Percentiles rank a stretch among this genome's conserved stretches.
phyloP scores from a whole-genome alignment of 1,140 invertebrate genomes.

The Philaenus spumarius region DNA sequence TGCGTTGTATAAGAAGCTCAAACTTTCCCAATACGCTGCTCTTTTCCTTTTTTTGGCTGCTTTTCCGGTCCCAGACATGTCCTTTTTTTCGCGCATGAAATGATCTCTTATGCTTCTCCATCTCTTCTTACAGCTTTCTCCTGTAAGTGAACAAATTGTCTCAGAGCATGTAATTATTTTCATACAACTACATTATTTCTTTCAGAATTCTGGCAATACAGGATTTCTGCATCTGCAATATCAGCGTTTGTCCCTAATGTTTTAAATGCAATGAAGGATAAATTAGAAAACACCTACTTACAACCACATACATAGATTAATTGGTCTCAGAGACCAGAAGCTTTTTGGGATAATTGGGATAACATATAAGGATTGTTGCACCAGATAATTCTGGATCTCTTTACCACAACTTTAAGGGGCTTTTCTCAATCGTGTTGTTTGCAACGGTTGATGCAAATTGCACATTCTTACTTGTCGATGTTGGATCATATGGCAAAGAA shows the following conservation, averaged over 20 bases:
- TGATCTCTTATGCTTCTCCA: conserved; percentile 21
- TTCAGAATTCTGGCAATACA: conserved; percentile 23
- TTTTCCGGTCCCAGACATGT: conserved; percentile 13
- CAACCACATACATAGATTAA: conserved; percentile 1
- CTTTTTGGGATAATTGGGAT: conserved; percentile 30
- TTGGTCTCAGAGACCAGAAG: conserved; percentile 3
- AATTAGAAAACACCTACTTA: background rate
- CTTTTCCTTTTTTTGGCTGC: conserved; percentile 12
- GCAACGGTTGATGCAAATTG: conserved; percentile 40
- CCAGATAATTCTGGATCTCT: conserved; percentile 33
- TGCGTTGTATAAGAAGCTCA: conserved; percentile 8
- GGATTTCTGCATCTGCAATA: conserved; percentile 11
- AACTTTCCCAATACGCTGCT: conserved; percentile 9
- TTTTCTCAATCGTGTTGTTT: conserved; percentile 39
- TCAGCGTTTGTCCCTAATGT: conserved; percentile 7
- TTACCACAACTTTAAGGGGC: conserved; percentile 42
- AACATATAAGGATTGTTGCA: conserved; percentile 40
- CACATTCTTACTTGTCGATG: conserved; percentile 38
- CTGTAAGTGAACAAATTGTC: conserved; percentile 13
- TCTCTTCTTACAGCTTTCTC: conserved; percentile 14
- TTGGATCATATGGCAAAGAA: conserved; percentile 37
- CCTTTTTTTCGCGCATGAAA: conserved; percentile 10
- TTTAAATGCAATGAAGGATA: background rate
- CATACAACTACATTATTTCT: background rate
- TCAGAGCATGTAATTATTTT: background rate